Evolutionary conservation across 2,888 invertebrate species (phyloP).

Genomic region (Dynastes hyllus): DNA sequence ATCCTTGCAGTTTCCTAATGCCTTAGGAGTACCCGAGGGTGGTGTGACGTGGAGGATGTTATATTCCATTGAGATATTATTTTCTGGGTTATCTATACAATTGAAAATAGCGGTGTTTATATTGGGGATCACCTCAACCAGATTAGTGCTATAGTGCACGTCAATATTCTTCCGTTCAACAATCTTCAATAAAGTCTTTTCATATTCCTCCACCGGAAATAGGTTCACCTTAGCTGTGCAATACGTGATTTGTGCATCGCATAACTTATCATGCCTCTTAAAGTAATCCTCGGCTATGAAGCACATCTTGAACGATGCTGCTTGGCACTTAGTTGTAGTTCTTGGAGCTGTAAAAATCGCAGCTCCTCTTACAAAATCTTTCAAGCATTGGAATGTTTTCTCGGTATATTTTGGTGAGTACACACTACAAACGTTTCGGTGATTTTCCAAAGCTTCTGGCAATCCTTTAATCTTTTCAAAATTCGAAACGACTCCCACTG

Average conservation of each 20-base stretch:
- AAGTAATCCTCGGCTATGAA: conserved; percentile 48
- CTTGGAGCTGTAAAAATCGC: conserved; percentile 47
- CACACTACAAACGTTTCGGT: conserved; percentile 40
- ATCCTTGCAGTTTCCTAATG: conserved; percentile 29
- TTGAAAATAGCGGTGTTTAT: conserved; percentile 35
- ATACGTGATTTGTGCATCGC: conserved; percentile 26
- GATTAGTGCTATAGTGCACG: conserved; percentile 19
- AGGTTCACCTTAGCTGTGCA: conserved; percentile 3
- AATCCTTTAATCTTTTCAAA: conserved; percentile 85
- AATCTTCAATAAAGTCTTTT: conserved; percentile 20
- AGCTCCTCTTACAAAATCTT: conserved; percentile 19
- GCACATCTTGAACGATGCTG: conserved; percentile 45
- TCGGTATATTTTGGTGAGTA: conserved; percentile 41
- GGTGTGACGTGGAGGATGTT: conserved; percentile 47
- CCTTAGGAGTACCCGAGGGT: conserved; percentile 29
- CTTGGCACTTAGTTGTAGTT: conserved; percentile 27
- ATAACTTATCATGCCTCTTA: conserved; percentile 34
- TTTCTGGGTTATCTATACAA: conserved; percentile 24
- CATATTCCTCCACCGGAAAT: conserved; percentile 42
- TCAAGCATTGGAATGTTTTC: conserved; percentile 40
- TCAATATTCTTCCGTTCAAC: conserved; percentile 29
- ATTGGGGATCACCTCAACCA: conserved; percentile 38
- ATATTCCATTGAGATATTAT: conserved; percentile 39
- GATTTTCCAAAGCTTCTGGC: conserved; percentile 71
- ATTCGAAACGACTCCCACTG: conserved; percentile 83